Base-by-base conservation (phyloP, 2,113 vertebrate genomes). In the Sarotherodon lohbergeri region DNA sequence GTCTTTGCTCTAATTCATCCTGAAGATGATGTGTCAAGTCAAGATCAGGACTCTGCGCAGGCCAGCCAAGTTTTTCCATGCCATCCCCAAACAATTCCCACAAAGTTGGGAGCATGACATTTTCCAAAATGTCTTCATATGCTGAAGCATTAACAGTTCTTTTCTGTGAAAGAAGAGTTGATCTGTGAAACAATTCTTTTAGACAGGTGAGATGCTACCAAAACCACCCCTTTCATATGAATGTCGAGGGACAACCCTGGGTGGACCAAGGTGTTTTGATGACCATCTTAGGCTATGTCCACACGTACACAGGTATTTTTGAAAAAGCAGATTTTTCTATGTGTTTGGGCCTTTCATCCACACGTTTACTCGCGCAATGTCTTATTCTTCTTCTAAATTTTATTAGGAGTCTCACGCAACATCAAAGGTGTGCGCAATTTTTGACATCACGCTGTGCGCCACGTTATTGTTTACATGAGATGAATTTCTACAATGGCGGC, bases 251-350 rank as follows among this genome's bases (percentile, higher is more conserved):
- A 16, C 24, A 29, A 29, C 7, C 24, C 24, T 4, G 7, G 56
- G 32, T 63, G 32, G 32, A 63, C 32, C 59, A 34, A 34, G 9
- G 2, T 66, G 32, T n/a, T 19, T 66, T 66, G 32, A 66, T 66
- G 10, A 66, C 17, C 0, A 4, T 17, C 29, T 57, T 4, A 2
- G 13, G 14, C 27, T 59, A 32, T 4, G 0, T 59, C 13, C 56
- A 59, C 27, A 29, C 13, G 2, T 29, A 29, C 13, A 16, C 0
- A 0, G 24, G 56, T 29, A 59, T 59, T 29, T 59, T 59, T 59
- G 0, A 29, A 59, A 59, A 59, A 2, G 0, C 13, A 16, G 27
- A 29, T 5, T 59, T 59, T 16, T 59, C 56, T 16, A 5, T 29
- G 56, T 0, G 0, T 59, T 9, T 59, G 7, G 3, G 24, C 56